Evolutionary conservation across 2,113 vertebrate species (phyloP), one percentile per base, ranked within the genome.

Genomic region (Leucoraja erinaceus): DNA sequence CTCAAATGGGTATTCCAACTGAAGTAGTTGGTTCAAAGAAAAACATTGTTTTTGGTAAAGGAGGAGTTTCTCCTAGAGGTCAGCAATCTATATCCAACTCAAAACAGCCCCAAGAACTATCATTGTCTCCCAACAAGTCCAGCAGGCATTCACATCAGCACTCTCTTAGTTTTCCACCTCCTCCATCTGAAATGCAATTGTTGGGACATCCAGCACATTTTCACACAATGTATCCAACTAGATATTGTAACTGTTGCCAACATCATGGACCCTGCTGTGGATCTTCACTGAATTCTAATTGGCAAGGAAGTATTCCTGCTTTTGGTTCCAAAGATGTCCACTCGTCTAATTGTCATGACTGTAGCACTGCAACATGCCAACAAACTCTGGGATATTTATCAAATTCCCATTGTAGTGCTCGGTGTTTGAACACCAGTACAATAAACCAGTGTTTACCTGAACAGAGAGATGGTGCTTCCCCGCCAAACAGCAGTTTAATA

Each of bases 241-340:
- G 93, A n/a, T 11, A 95, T 0, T 98, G 97, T 94, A 94, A 68
- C 93, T 98, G 97, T 94, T 93, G 95, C 94, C 95, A 95, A 18
- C 94, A 95, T 90, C 95, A 95, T 92, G 78, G 95, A 91, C 95
- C 96, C 0, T 95, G 90, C 76, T 96, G 95, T 72, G 66, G 31
- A 47, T 68, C 90, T 94, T 93, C 94, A 2, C 0, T 95, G 88
- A 95, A 95, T 93, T 94, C 95, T 28, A 91, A 91, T 5, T 96
- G 96, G 96, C 96, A 96, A 94, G 96, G 93, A 54, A 76, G 93
- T 76, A 47, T 61, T 8, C 81, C 93, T 94, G 16, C 10, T 93
- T 83, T 94, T 95, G 0, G 88, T 79, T 70, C 72, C 3, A 1
- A 1, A 0, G 96, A 96, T 93, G 79, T 95, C n/a, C 95, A 92